A percentile compares a stretch with the other conserved stretches of the same genome.
phyloP scores from a whole-genome alignment of 2,888 invertebrate genomes.

The Prenolepis imparis region DNA sequence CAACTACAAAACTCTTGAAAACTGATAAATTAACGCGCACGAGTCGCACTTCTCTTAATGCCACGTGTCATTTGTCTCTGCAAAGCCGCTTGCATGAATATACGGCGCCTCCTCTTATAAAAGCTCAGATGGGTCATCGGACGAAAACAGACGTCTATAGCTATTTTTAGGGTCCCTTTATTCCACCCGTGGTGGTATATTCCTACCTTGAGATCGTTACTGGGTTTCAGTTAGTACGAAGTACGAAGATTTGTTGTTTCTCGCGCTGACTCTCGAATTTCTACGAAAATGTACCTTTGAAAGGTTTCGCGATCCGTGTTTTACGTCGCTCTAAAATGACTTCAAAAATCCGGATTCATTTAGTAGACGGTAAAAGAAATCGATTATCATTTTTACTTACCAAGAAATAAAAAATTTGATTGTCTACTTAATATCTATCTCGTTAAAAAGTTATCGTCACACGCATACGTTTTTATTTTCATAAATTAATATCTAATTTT shows the following conservation, averaged over 20 bases:
- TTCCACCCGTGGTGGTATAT: slow-evolving; percentile 60
- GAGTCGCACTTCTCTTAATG: slow-evolving; percentile 6
- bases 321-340: slow-evolving; percentile 21
- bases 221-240: slow-evolving; percentile 68
- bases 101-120: slow-evolving; percentile 45
- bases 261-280: slow-evolving; percentile 64
- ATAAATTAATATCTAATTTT: background rate
- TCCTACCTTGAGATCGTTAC: slow-evolving; percentile 66
- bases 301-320: slow-evolving; percentile 58
- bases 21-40: slow-evolving; percentile 5
- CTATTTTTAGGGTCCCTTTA: slow-evolving; percentile 77
- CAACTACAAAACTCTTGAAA: background rate
- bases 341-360: slow-evolving; percentile 64
- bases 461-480: background rate
- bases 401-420: background rate
- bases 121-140: slow-evolving; percentile 73
- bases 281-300: slow-evolving; percentile 67
- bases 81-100: slow-evolving; percentile 36
- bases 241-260: slow-evolving; percentile 75
- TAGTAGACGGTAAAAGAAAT: slow-evolving; percentile 41
- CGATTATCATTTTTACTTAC: slow-evolving; percentile 9
- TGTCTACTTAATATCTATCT: background rate
- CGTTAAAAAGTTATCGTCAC: background rate
- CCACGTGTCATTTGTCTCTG: slow-evolving; percentile 41
- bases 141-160: slow-evolving; percentile 72